These are phyloP conservation scores for Mercenaria mercenaria DNA, from an alignment of 1,140 invertebrate species.

Conservation along the genomic window DNA sequence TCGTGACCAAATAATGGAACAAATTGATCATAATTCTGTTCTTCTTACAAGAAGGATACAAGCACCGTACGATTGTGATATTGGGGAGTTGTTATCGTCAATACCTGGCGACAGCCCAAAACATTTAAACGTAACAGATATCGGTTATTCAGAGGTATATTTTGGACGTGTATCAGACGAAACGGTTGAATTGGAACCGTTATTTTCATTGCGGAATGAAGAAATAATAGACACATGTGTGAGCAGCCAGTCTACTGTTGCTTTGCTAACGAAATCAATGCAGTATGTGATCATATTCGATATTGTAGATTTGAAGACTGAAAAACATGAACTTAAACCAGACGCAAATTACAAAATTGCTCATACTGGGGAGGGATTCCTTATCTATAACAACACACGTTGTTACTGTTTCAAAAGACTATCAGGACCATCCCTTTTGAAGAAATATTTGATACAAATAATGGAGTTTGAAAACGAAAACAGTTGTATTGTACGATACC, in stretches of 20 bases:
- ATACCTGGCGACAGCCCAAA: neutral
- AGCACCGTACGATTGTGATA: no score
- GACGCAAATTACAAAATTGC: neutral
- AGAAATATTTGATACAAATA: neutral
- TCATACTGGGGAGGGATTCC: neutral
- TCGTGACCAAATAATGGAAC: no score
- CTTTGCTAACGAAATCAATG: neutral
- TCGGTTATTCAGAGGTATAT: neutral
- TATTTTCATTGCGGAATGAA: neutral
- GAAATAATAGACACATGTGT: neutral
- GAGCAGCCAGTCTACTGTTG: neutral
- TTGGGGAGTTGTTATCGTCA: no score
- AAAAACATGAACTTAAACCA: neutral
- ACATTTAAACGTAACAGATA: neutral
- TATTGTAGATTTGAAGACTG: neutral
- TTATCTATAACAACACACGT: neutral
- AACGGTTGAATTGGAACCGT: neutral
- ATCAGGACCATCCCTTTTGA: neutral
- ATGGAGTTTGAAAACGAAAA: no score
- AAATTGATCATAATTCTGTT: no score
- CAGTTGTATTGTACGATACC: no score
- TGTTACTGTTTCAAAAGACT: neutral
- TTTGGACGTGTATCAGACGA: neutral
- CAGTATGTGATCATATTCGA: neutral
- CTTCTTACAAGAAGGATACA: no score